These are phyloP conservation scores for Hylomyscus alleni DNA, from an alignment of 2,797 vertebrate genomes.

Conservation along the genomic window DNA sequence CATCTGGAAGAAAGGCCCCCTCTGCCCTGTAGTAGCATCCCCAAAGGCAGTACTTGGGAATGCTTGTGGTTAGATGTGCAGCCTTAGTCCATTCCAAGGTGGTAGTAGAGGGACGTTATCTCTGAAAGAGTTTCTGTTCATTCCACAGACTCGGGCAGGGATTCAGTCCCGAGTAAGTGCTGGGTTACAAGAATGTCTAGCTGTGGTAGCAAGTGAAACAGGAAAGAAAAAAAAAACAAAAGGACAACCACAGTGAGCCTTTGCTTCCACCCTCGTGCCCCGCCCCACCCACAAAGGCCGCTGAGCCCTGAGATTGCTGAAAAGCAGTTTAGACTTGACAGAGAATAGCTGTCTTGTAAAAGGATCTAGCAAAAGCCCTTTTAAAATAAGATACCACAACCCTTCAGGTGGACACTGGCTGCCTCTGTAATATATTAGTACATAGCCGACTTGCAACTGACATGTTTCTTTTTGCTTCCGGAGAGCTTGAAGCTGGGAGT, in stretches of 20 bases:
- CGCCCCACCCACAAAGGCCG: background rate
- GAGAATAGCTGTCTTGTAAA: constrained; percentile 41
- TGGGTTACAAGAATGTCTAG: constrained; percentile 66
- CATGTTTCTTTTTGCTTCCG: background rate
- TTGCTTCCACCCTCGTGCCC: background rate
- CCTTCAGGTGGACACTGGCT: background rate
- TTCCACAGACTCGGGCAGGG: constrained; percentile 72
- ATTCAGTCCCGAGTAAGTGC: constrained; percentile 71
- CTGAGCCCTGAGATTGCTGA: constrained; percentile 47
- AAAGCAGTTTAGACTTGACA: constrained; percentile 41
- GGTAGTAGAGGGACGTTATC: constrained; percentile 52
- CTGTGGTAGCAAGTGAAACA: constrained; percentile 67
- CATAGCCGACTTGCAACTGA: constrained; percentile 20
- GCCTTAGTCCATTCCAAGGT: constrained; percentile 58
- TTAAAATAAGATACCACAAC: constrained; percentile 44
- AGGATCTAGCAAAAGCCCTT: constrained; percentile 13
- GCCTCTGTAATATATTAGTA: constrained; percentile 49
- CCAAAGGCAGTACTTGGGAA: constrained; percentile 7
- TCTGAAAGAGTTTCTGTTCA: constrained; percentile 72
- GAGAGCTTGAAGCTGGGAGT: constrained; percentile 14
- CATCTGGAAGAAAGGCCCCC: background rate
- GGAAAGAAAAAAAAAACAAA: background rate
- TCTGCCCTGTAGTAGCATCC: background rate
- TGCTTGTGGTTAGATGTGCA: background rate
- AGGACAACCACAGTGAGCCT: background rate